Base-by-base conservation (phyloP, 2,888 invertebrate species). In the Ormyrus rosae region DNA sequence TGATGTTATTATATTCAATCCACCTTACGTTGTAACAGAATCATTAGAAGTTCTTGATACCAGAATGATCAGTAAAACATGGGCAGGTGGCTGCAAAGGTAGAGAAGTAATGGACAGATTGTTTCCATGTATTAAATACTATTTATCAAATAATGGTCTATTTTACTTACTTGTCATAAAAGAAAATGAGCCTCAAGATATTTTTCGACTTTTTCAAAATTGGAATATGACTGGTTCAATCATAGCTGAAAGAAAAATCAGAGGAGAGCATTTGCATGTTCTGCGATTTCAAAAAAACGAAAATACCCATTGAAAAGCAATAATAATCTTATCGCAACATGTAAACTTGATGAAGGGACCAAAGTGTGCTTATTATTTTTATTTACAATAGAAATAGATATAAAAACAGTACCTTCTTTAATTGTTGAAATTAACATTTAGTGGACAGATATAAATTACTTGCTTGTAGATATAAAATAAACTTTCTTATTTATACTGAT, bases 1-100 rank as follows among this genome's bases (percentile, higher is more conserved):
- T 85, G 99, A 99, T 93, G 86, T 99, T 45, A 92, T 99, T 76
- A 89, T 99, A 73, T 99, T 99, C 88, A 99, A 99, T 93, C 99
- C 99, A 1, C 99, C 99, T 0, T 99, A 99, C 92, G 99, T 99
- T 60, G 96, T 97, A 0, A 98, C 98, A 0, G 94, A 94, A 8
- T 92, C 94, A 64, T 91, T 93, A 13, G 98, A 98, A 91, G 93
- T 96, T 73, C 65, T 55, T 78, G 90, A 90, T 13, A 89, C 91
- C 0, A 90, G 86, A 73, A 92, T 93, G 78, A 92, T 95, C 72
- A 91, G 92, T 72, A 93, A 94, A 73, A 93, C 95, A 73, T 97
- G 96, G 96, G 96, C 96, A 2, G 97, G 97, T 8, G 97, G 97
- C 0, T 76, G 87, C 0, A 92, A 94, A 84, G 97, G 96, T 5